A percentile compares a stretch with the other conserved stretches of the same genome.
Conservation (phyloP, 1,140 invertebrate species). For the Calosoma granatense region DNA sequence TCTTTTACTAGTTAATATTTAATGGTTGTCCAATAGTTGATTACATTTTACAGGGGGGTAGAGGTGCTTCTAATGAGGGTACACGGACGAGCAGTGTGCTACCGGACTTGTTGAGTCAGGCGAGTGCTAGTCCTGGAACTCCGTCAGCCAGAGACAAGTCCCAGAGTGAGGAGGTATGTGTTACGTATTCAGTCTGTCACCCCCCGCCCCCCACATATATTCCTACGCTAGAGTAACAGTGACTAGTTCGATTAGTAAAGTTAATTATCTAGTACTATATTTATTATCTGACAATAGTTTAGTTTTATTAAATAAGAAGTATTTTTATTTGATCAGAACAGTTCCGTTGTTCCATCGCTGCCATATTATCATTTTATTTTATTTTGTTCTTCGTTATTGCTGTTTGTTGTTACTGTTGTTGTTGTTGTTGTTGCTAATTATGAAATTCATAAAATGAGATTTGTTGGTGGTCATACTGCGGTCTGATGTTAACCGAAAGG, state of each 20-base stretch:
- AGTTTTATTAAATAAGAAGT: too few species aligned
- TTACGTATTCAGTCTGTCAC: conserved; percentile 16
- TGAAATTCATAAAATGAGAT: conserved; percentile 4
- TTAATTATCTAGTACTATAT: conserved; percentile 12
- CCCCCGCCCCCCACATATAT: not conserved
- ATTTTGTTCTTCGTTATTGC: too few species aligned
- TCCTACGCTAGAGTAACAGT: not conserved
- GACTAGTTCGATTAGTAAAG: not conserved
- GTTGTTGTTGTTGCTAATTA: not conserved
- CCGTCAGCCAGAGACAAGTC: conserved; percentile 84
- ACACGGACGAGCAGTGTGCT: conserved; percentile 80
- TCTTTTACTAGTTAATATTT: too few species aligned
- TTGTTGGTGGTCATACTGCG: not conserved
- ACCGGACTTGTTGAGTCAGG: conserved; percentile 84
- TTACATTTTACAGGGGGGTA: conserved; percentile 48
- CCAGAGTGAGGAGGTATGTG: conserved; percentile 85
- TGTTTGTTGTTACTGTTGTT: too few species aligned
- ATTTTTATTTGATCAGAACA: too few species aligned
- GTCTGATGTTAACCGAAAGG: not conserved
- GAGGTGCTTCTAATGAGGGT: conserved; percentile 51
- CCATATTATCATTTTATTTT: too few species aligned
- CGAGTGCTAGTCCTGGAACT: conserved; percentile 65
- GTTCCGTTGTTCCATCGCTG: too few species aligned
- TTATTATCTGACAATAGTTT: too few species aligned
- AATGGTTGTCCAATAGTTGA: too few species aligned